Percentiles rank a stretch among this genome's conserved stretches.
Conservation (phyloP, 1,140 invertebrate genomes). For the Drosophila mayri region DNA sequence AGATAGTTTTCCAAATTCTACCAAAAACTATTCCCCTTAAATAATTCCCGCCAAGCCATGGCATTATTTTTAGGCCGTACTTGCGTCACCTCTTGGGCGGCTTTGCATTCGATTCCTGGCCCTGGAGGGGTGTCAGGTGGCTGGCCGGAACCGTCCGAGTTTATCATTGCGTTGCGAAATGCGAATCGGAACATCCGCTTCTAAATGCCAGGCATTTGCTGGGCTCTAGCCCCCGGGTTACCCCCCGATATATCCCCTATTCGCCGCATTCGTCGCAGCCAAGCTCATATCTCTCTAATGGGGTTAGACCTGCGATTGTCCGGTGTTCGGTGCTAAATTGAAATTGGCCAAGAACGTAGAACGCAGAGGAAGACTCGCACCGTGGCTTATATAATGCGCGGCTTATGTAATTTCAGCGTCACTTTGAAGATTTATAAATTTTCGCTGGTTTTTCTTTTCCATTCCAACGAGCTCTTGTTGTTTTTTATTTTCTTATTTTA, state of each 20-base stretch:
- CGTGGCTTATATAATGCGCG: slow-evolving; percentile 52
- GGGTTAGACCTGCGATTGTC: slow-evolving; percentile 55
- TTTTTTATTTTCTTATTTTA: slow-evolving; percentile 8
- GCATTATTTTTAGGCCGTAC: slow-evolving; percentile 10
- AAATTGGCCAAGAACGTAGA: slow-evolving; percentile 50
- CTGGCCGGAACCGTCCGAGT: slow-evolving; percentile 67
- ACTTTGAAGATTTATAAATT: slow-evolving; percentile 81
- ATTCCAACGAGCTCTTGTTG: slow-evolving; percentile 22
- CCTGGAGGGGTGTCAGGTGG: slow-evolving; percentile 32
- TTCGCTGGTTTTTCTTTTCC: slow-evolving; percentile 55
- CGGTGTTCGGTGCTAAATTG: slow-evolving; percentile 57
- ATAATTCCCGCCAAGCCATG: neutral
- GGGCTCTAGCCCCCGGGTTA: slow-evolving; percentile 4
- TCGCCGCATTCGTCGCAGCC: neutral
- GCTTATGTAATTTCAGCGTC: slow-evolving; percentile 79
- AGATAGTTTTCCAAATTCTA: neutral
- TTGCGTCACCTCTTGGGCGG: slow-evolving; percentile 21
- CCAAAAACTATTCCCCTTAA: neutral
- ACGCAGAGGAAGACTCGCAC: slow-evolving; percentile 9
- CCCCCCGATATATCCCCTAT: slow-evolving; percentile 9
- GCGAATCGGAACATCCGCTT: slow-evolving; percentile 81
- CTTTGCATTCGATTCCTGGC: slow-evolving; percentile 1
- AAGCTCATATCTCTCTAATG: slow-evolving; percentile 49
- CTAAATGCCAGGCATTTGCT: slow-evolving; percentile 71
- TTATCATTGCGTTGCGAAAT: slow-evolving; percentile 81